These are phyloP conservation scores for Hymenochirus boettgeri DNA, from an alignment of 2,113 vertebrate species.

Conservation along the genomic window DNA sequence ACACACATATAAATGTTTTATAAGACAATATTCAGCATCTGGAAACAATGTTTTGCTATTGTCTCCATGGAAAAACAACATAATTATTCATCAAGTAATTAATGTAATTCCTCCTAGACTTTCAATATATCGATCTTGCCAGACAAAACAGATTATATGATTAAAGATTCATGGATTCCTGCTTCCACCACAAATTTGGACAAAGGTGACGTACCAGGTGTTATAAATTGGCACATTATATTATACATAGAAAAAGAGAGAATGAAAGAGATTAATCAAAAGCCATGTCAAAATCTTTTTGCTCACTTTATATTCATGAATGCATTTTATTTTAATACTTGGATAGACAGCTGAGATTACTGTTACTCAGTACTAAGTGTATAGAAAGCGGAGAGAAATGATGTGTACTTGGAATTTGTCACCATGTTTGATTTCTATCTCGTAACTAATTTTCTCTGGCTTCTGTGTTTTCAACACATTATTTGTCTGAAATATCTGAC, in stretches of 20 bases:
- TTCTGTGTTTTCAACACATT: too few species aligned
- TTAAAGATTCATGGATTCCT: constrained; percentile 34
- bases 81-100: constrained; percentile 42
- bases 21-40: too few species aligned
- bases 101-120: constrained; percentile 33
- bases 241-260: constrained; percentile 27
- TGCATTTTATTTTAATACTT: constrained; percentile 32
- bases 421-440: constrained; percentile 11
- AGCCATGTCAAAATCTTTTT: constrained; percentile 33
- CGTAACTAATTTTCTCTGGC: too few species aligned
- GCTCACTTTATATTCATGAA: constrained; percentile 39
- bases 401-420: constrained; percentile 4
- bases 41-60: constrained; percentile 34
- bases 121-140: constrained; percentile 38
- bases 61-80: constrained; percentile 27
- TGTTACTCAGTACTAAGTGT: constrained; percentile 29
- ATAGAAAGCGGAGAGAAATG: constrained; percentile 17
- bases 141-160: constrained; percentile 37
- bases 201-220: constrained; percentile 27
- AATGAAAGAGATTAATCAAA: constrained; percentile 34
- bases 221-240: constrained; percentile 39
- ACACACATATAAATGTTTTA: too few species aligned
- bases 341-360: constrained; percentile 28
- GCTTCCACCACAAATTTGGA: constrained; percentile 33
- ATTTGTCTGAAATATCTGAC: too few species aligned